Base-by-base conservation (phyloP, 2,113 vertebrate genomes). In the Stomatorhinus ivindoensis region DNA sequence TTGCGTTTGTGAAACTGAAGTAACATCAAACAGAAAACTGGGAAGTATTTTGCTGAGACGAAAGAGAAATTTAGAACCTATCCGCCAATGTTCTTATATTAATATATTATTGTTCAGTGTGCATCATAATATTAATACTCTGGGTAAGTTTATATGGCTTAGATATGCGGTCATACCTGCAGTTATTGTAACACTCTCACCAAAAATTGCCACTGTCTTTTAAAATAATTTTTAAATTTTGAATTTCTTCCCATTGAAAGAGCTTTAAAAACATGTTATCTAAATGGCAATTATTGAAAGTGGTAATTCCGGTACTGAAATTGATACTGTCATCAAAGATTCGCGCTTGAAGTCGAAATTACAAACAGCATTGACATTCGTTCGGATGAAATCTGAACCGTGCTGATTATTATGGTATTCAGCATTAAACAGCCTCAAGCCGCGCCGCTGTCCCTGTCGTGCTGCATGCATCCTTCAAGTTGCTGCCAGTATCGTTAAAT, bases 401-500 rank as follows among this genome's bases (percentile, higher is more conserved):
- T 42, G 46, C 55, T 13, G 90, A 91, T 90, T 92, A 92, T 92
- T 93, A 93, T 93, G 93, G 91, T 44, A 83, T 46, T 47, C 39
- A 84, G 44, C 85, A 91, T 87, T 93, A 93, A 47, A n/a, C 4
- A 39, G 82, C 24, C 44, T 47, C 8, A 13, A 46, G 44, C 21
- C 82, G 47, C 82, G 27, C 44, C 21, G 19, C 82, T 47, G 11
- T 84, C 82, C 21, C 15, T 80, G 73, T 42, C 35, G n/a, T 24
- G 44, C 82, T 47, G 82, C 93, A 93, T 90, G 94, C 93, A 92
- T 86, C 89, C 86, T 92, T 92, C 69, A 92, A 93, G 92, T 93
- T 93, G 90, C 86, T 92, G 94, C 95, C 94, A 82, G 95, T 95
- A 89, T 39, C 73, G 55, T 89, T 84, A 84, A 84, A 84, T 47